Conservation (phyloP, 2,113 vertebrate genomes). For the Corydoras sp. region DNA sequence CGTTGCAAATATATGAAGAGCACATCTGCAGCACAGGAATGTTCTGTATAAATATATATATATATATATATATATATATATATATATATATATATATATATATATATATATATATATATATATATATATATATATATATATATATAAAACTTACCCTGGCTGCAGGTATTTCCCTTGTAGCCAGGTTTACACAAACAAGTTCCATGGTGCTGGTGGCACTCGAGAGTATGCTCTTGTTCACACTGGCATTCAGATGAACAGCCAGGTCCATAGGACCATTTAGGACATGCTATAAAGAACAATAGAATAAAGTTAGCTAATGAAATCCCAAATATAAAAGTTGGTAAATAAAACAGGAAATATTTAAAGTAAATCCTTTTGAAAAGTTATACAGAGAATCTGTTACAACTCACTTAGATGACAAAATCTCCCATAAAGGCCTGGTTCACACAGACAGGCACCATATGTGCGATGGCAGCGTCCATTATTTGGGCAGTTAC, state of each 20-base stretch:
- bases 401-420: slow-evolving; percentile 74
- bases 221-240: slow-evolving; percentile 64
- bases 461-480: slow-evolving; percentile 88
- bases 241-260: slow-evolving; percentile 86
- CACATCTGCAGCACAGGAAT: no score
- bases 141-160: slow-evolving; percentile 58
- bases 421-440: slow-evolving; percentile 89
- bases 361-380: background rate
- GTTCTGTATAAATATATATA: no score
- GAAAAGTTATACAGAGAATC: background rate
- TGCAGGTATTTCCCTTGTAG: slow-evolving; percentile 72
- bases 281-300: slow-evolving; percentile 74
- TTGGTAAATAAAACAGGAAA: background rate
- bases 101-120: no score
- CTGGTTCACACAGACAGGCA: slow-evolving; percentile 87
- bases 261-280: slow-evolving; percentile 80
- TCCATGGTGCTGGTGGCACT: slow-evolving; percentile 78
- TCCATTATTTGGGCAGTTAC: slow-evolving; percentile 87
- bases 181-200: slow-evolving; percentile 81
- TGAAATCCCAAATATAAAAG: background rate
- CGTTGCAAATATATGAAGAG: no score
- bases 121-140: no score
- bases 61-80: no score
- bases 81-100: no score
- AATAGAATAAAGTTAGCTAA: background rate